Percentiles rank a stretch among this genome's conserved stretches.
Conservation (phyloP, 2,797 vertebrate species). For the Novumbra hubbsi region DNA sequence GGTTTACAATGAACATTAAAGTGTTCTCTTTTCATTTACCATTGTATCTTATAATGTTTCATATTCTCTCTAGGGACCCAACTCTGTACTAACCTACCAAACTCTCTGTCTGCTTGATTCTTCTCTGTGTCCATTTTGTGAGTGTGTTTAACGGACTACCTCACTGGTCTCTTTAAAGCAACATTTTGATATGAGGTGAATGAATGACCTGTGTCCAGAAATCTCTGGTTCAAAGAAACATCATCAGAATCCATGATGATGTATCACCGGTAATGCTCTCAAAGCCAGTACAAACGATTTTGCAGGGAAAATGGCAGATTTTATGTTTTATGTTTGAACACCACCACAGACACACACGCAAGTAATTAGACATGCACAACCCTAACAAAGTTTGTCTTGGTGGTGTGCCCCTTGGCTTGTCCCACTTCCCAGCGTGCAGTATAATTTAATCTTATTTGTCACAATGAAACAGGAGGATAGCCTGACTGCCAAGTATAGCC, state of each 20-base stretch:
- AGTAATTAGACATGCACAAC: neutral
- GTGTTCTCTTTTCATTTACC: too few species aligned
- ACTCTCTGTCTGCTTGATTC: too few species aligned
- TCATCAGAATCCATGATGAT: neutral
- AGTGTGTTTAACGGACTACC: too few species aligned
- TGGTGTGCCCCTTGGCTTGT: neutral
- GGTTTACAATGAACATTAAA: too few species aligned
- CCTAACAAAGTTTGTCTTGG: neutral
- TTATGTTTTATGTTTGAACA: neutral
- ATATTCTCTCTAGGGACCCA: too few species aligned
- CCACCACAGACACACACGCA: neutral
- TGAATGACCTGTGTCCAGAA: too few species aligned
- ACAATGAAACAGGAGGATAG: conserved; percentile 63
- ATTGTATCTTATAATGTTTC: too few species aligned
- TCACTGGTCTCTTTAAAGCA: too few species aligned
- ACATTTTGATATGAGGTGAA: too few species aligned
- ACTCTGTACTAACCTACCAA: too few species aligned
- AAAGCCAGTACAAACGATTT: neutral
- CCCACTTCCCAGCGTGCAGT: neutral
- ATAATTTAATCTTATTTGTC: conserved; percentile 18
- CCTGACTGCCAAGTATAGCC: conserved; percentile 35
- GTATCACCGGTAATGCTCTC: neutral
- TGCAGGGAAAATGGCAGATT: neutral
- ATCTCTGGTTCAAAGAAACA: neutral
- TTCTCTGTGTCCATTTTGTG: too few species aligned